A percentile compares a stretch with the other conserved stretches of the same genome.
These are phyloP conservation scores for Lasioglossum leucozonium DNA, from an alignment of 2,888 invertebrate genomes.

Conservation along the genomic window DNA sequence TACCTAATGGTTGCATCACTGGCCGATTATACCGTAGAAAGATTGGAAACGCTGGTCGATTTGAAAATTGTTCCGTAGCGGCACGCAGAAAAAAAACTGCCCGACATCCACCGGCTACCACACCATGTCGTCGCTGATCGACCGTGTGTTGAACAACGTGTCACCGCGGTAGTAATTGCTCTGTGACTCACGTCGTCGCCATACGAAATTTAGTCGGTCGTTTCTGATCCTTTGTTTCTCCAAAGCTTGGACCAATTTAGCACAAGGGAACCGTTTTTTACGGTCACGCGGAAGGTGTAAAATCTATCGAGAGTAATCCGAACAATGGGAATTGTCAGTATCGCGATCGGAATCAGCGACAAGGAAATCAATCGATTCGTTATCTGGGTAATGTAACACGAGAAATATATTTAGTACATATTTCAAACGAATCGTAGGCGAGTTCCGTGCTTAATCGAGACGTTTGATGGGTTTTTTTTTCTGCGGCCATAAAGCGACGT, in stretches of 20 bases:
- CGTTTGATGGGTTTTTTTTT: conserved; percentile 24
- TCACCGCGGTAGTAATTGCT: conserved; percentile 27
- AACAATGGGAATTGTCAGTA: background rate
- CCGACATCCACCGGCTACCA: conserved; percentile 5
- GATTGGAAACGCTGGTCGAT: conserved; percentile 29
- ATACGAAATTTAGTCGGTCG: background rate
- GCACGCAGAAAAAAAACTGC: background rate
- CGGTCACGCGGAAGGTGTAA: no score
- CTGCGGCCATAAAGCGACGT: conserved; percentile 30
- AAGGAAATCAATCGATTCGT: background rate
- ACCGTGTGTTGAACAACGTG: background rate
- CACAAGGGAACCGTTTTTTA: no score
- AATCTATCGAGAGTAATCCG: background rate
- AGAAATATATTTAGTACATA: conserved; percentile 18
- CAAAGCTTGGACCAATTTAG: no score
- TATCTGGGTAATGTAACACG: background rate
- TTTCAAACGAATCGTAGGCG: conserved; percentile 11
- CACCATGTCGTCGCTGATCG: conserved; percentile 1
- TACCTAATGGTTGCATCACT: conserved; percentile 72
- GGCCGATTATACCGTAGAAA: conserved; percentile 49
- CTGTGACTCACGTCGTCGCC: conserved; percentile 3
- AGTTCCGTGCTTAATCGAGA: conserved; percentile 30
- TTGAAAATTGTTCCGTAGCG: conserved; percentile 19
- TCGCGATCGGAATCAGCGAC: background rate
- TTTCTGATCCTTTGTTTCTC: background rate